These are phyloP conservation scores for Microhierax caerulescens DNA, from an alignment of 2,797 vertebrate genomes.

Conservation along the genomic window DNA sequence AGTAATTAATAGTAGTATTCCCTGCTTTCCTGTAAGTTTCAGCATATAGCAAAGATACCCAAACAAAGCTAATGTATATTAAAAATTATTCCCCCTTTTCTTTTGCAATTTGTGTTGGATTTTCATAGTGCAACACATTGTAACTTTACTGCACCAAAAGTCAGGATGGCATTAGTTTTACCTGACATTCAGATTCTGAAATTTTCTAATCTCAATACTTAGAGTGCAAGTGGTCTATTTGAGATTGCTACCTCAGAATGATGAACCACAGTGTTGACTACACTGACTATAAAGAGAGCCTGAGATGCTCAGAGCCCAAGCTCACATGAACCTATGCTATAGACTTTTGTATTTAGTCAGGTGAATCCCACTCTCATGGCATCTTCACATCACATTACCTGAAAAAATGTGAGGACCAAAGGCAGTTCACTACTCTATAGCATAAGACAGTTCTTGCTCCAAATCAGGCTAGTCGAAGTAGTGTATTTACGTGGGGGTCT, in stretches of 20 bases:
- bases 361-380: background rate
- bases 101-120: background rate
- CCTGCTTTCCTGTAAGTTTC: background rate
- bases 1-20: background rate
- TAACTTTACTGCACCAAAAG: background rate
- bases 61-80: background rate
- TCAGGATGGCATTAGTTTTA: background rate
- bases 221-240: background rate
- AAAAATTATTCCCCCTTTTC: background rate
- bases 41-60: background rate
- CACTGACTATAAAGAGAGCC: background rate
- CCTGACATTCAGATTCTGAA: background rate
- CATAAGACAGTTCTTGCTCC: background rate
- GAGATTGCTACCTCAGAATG: background rate
- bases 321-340: accelerated
- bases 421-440: background rate
- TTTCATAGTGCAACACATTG: background rate
- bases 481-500: background rate
- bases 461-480: background rate
- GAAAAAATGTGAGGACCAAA: background rate
- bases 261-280: background rate
- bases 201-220: background rate
- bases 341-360: background rate
- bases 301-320: background rate
- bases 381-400: background rate